A percentile compares a stretch with the other conserved stretches of the same genome.
These are phyloP conservation scores for Harlomillsia oculata DNA, from an alignment of 1,140 invertebrate genomes.

Conservation along the genomic window DNA sequence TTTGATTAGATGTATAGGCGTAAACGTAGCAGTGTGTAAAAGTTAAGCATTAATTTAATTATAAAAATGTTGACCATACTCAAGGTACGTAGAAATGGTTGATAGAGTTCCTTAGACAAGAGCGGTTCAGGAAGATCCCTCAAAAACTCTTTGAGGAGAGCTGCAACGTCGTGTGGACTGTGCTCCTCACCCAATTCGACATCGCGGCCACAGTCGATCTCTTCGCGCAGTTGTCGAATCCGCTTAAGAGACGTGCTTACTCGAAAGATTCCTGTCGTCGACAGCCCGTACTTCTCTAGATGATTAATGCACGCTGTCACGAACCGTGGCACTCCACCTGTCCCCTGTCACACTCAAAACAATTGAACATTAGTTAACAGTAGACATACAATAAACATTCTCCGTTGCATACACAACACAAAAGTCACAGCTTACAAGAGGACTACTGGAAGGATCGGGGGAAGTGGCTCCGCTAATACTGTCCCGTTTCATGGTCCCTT, in stretches of 20 bases:
- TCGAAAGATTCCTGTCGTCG: constrained; percentile 76
- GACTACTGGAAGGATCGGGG: too few relatives aligned
- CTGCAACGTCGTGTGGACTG: constrained; percentile 85
- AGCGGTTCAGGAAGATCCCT: constrained; percentile 85
- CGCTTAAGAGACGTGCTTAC: constrained; percentile 83
- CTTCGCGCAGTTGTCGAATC: constrained; percentile 80
- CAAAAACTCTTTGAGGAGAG: constrained; percentile 84
- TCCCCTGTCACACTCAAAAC: constrained; percentile 26
- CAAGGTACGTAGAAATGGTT: constrained; percentile 79
- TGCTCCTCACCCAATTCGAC: constrained; percentile 64
- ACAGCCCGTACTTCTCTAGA: constrained; percentile 64
- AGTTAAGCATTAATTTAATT: neutral
- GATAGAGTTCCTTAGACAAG: constrained; percentile 76
- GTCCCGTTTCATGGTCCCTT: too few relatives aligned
- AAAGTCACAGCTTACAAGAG: too few relatives aligned
- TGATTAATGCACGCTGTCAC: constrained; percentile 68
- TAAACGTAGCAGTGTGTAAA: neutral
- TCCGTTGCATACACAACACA: too few relatives aligned
- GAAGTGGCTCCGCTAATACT: too few relatives aligned
- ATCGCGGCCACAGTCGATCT: constrained; percentile 74
- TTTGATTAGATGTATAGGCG: neutral
- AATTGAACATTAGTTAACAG: constrained; percentile 1
- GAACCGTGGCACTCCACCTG: constrained; percentile 50
- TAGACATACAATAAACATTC: too few relatives aligned
- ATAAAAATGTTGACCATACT: constrained; percentile 52